A percentile compares a stretch with the other conserved stretches of the same genome.
phyloP scores from a whole-genome alignment of 2,888 invertebrate genomes.

The Lochmaea capreae region DNA sequence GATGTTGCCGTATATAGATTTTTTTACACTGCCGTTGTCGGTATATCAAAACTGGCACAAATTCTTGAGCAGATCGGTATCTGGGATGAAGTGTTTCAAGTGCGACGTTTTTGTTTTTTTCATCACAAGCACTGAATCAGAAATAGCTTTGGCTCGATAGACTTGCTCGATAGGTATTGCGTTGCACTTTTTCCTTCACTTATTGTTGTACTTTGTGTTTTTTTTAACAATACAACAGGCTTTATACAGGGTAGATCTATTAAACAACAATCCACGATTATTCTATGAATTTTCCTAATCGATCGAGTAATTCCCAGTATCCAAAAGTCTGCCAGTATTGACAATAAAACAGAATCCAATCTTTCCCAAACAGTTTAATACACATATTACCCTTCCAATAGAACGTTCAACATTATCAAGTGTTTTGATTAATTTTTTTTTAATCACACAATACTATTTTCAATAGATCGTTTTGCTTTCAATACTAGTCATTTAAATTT shows the following conservation, averaged over 20 bases:
- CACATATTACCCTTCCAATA: no score
- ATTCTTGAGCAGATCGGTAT: slow-evolving; percentile 10
- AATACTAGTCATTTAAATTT: no score
- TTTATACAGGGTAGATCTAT: background rate
- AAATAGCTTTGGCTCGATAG: slow-evolving; percentile 50
- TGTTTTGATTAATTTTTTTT: no score
- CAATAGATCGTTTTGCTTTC: no score
- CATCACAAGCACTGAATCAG: slow-evolving; percentile 46
- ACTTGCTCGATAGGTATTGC: slow-evolving; percentile 37
- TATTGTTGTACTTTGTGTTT: slow-evolving; percentile 32
- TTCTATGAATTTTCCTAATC: no score
- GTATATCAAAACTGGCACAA: slow-evolving; percentile 20
- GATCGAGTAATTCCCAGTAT: no score
- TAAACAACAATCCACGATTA: no score
- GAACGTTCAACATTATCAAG: no score
- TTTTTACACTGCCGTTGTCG: slow-evolving; percentile 11
- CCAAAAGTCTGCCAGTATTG: no score
- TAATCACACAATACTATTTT: no score
- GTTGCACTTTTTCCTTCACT: slow-evolving; percentile 42
- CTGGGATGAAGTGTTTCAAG: slow-evolving; percentile 10
- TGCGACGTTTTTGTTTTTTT: slow-evolving; percentile 38
- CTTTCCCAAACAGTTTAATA: no score
- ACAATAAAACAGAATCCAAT: no score
- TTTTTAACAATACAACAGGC: background rate
- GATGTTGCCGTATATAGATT: slow-evolving; percentile 15